A percentile compares a stretch with the other conserved stretches of the same genome.
Conservation (phyloP, 1,140 invertebrate genomes). For the Pseudomyrmex flavicornis region DNA sequence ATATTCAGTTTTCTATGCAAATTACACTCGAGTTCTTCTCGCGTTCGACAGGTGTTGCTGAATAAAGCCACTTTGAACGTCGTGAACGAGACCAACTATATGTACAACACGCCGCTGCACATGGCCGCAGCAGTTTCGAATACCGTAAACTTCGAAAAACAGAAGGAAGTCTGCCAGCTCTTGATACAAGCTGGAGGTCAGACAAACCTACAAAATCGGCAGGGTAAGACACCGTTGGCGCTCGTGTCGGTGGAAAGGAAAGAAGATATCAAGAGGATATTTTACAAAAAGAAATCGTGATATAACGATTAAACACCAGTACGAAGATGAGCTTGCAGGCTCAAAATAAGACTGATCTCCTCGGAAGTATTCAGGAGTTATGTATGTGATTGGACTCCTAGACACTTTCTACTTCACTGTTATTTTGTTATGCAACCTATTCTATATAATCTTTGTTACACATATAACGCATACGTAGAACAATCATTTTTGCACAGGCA, state of each 20-base stretch:
- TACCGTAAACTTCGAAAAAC: slow-evolving; percentile 64
- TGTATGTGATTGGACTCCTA: neutral
- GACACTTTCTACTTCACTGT: neutral
- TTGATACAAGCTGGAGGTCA: slow-evolving; percentile 71
- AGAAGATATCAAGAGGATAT: slow-evolving; percentile 65
- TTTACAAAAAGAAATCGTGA: slow-evolving; percentile 66
- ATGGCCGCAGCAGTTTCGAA: slow-evolving; percentile 65
- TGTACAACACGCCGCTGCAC: slow-evolving; percentile 76
- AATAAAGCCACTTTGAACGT: slow-evolving; percentile 45
- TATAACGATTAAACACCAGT: neutral
- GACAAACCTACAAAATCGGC: slow-evolving; percentile 68
- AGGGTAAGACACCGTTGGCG: slow-evolving; percentile 72
- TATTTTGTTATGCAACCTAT: neutral
- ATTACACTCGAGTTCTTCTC: neutral
- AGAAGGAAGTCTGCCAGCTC: slow-evolving; percentile 70
- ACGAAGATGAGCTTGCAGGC: neutral
- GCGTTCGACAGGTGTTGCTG: slow-evolving; percentile 69
- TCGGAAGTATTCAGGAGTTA: slow-evolving; percentile 31
- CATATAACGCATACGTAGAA: no score
- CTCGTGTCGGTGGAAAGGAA: slow-evolving; percentile 69
- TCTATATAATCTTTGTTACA: neutral
- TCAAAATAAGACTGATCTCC: slow-evolving; percentile 53
- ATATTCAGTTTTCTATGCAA: neutral
- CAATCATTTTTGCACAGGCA: no score
- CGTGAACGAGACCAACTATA: slow-evolving; percentile 74